phyloP scores from a whole-genome alignment of 2,113 vertebrate species.

The Diphyllodes magnificus region DNA sequence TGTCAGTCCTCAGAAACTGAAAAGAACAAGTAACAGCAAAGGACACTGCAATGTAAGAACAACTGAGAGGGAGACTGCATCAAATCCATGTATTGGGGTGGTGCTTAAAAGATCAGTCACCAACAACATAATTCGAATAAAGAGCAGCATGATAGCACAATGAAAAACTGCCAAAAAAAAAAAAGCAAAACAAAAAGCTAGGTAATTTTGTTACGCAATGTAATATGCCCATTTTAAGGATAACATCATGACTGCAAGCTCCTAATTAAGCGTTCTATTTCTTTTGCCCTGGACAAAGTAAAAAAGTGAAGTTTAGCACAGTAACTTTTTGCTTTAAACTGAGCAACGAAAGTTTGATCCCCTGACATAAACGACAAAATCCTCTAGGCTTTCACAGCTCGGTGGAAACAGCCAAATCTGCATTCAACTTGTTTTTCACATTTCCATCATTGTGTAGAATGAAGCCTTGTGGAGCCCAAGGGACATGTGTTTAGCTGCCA shows the following conservation, averaged over 20 bases:
- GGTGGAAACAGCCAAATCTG: neutral
- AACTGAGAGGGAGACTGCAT: neutral
- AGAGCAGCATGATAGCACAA: accelerated
- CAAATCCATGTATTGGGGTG: neutral
- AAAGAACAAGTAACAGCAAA: neutral
- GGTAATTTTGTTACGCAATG: neutral
- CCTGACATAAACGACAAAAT: constrained; percentile 2
- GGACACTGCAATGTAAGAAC: neutral
- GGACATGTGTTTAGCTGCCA: neutral
- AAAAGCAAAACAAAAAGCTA: neutral
- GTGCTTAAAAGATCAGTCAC: neutral
- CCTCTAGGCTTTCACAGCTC: neutral
- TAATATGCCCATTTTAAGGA: neutral
- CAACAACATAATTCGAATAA: neutral
- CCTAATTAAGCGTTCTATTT: neutral
- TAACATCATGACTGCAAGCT: neutral
- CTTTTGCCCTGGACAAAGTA: neutral
- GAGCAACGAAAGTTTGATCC: neutral
- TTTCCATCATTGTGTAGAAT: neutral
- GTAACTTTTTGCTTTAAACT: constrained; percentile 21
- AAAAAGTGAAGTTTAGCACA: neutral
- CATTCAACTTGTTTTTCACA: constrained; percentile 9
- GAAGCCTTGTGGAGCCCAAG: neutral
- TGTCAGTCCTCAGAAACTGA: neutral
- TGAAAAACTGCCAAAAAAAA: neutral